Conservation (phyloP, 2,797 vertebrate species). For the Hyperoplus immaculatus region DNA sequence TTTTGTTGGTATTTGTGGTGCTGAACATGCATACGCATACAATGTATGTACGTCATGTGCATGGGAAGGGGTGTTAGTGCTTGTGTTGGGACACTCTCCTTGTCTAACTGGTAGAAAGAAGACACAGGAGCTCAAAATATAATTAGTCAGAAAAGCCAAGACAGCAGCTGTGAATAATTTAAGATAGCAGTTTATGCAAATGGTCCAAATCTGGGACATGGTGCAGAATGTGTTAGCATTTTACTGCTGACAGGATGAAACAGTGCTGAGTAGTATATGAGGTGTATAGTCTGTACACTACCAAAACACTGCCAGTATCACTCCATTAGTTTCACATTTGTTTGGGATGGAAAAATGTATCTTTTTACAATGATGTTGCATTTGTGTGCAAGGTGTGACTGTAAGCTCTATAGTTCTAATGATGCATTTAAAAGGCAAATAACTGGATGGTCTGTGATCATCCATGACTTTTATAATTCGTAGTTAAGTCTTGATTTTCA, state of each 20-base stretch:
- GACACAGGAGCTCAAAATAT: slow-evolving; percentile 74
- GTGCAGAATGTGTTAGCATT: slow-evolving; percentile 77
- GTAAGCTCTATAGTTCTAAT: slow-evolving; percentile 37
- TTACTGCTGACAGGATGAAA: slow-evolving; percentile 77
- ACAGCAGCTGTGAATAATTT: slow-evolving; percentile 84
- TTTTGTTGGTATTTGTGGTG: neutral
- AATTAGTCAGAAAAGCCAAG: slow-evolving; percentile 82
- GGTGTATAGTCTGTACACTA: slow-evolving; percentile 51
- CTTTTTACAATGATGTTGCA: slow-evolving; percentile 33
- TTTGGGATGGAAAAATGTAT: slow-evolving; percentile 48
- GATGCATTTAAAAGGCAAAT: slow-evolving; percentile 49
- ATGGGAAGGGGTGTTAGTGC: neutral
- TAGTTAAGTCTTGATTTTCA: slow-evolving; percentile 20
- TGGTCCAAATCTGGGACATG: slow-evolving; percentile 77
- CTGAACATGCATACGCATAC: neutral
- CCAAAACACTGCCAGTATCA: slow-evolving; percentile 53
- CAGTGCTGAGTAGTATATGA: slow-evolving; percentile 60
- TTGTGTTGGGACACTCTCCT: slow-evolving; percentile 21
- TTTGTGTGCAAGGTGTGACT: slow-evolving; percentile 1
- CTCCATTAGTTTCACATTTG: slow-evolving; percentile 70
- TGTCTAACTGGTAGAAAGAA: slow-evolving; percentile 58
- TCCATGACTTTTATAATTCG: slow-evolving; percentile 13
- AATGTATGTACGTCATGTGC: neutral
- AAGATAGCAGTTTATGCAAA: slow-evolving; percentile 84
- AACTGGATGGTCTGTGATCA: slow-evolving; percentile 35